These are phyloP conservation scores for Numenius arquata DNA, from an alignment of 2,113 vertebrate species.

Conservation along the genomic window DNA sequence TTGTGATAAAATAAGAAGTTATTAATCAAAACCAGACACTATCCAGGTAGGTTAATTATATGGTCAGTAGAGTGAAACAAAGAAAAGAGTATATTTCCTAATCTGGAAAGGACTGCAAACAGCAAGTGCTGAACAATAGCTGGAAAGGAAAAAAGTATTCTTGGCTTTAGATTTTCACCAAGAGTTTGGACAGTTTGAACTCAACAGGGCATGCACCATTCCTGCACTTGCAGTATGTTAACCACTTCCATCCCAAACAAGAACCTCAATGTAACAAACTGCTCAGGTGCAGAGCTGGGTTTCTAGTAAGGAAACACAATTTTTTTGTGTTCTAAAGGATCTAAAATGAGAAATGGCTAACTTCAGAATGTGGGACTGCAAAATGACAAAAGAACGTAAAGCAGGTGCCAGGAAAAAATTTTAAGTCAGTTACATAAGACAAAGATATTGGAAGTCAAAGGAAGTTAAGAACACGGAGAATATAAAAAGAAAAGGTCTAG, in stretches of 20 bases:
- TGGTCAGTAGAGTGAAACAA: neutral
- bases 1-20: conserved; percentile 25
- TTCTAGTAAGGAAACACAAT: neutral
- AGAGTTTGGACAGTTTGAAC: neutral
- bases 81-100: neutral
- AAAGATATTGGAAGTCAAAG: neutral
- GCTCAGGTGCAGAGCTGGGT: neutral
- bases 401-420: neutral
- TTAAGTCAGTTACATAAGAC: neutral
- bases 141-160: neutral
- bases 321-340: too few relatives aligned
- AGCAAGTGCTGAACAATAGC: neutral
- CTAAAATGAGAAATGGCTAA: neutral
- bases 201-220: neutral
- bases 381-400: neutral
- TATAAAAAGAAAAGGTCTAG: neutral
- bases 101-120: neutral
- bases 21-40: conserved; percentile 10
- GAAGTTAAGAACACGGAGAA: neutral
- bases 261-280: neutral
- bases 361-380: neutral
- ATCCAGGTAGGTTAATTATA: conserved; percentile 7
- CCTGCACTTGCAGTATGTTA: neutral
- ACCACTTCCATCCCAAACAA: neutral
- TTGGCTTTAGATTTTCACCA: neutral